Conservation (phyloP, 2,888 invertebrate species). For the Diabrotica balteata region DNA sequence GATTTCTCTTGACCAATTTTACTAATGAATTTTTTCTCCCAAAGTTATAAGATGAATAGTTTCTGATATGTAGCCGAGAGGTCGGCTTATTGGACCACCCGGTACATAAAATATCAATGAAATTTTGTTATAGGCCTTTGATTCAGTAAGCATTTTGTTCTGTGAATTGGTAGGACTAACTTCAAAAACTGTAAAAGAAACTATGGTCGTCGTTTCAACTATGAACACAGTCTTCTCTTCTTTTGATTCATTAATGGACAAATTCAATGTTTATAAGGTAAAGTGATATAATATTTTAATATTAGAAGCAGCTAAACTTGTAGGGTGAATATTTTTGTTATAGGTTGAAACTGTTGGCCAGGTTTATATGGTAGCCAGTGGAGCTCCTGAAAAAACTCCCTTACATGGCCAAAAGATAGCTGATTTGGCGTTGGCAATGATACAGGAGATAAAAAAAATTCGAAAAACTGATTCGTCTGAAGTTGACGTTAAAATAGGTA, state of each 20-base stretch:
- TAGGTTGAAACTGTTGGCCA: constrained; percentile 91
- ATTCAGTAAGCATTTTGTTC: constrained; percentile 78
- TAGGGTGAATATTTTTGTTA: constrained; percentile 13
- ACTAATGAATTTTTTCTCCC: too few species aligned
- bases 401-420: constrained; percentile 79
- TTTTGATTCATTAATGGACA: constrained; percentile 82
- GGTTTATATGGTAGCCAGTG: constrained; percentile 89
- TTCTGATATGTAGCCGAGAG: too few species aligned
- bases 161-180: constrained; percentile 70
- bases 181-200: constrained; percentile 65
- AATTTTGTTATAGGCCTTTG: constrained; percentile 68
- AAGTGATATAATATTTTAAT: neutral
- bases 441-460: constrained; percentile 71
- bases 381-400: constrained; percentile 78
- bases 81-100: too few species aligned
- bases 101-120: too few species aligned
- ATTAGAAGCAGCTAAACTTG: too few species aligned
- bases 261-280: constrained; percentile 86
- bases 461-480: constrained; percentile 64
- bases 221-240: constrained; percentile 85
- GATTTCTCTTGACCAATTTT: too few species aligned
- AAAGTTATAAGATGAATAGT: too few species aligned
- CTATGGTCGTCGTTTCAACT: constrained; percentile 79
- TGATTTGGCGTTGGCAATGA: constrained; percentile 76
- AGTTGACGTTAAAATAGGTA: constrained; percentile 70